Evolutionary conservation across 2,113 vertebrate species (phyloP).

Genomic region (Pseudopipra pipra): DNA sequence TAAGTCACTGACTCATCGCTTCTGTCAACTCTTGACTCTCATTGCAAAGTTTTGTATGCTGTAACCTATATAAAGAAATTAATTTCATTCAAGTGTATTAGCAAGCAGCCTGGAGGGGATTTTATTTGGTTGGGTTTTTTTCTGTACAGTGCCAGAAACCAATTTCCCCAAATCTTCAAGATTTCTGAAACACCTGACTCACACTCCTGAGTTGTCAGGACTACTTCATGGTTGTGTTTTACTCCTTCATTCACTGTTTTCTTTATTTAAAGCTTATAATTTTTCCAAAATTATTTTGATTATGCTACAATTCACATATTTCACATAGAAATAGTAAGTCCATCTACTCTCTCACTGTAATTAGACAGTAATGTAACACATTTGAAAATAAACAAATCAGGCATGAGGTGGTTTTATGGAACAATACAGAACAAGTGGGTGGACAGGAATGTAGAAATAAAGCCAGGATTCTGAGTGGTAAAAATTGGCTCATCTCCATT

Average conservation of each 20-base stretch:
- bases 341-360: conserved; percentile 16
- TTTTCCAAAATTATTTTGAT: conserved; percentile 7
- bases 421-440: conserved; percentile 54
- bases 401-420: conserved; percentile 23
- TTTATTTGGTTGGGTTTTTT: not conserved
- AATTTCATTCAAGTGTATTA: not conserved
- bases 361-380: conserved; percentile 26
- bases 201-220: not conserved
- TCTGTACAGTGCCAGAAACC: not conserved
- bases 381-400: conserved; percentile 52
- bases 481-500: not conserved
- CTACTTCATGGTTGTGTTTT: not conserved
- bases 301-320: conserved; percentile 15
- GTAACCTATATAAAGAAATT: conserved; percentile 46
- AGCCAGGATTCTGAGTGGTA: conserved; percentile 2
- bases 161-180: not conserved
- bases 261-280: not conserved
- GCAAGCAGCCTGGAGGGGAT: not conserved
- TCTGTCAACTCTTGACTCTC: not conserved
- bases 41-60: conserved; percentile 27
- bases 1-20: conserved; percentile 50
- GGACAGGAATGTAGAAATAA: conserved; percentile 18
- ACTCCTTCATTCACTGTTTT: not conserved
- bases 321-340: not conserved
- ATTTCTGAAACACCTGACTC: not conserved